Evolutionary conservation across 2,888 invertebrate genomes (phyloP).

Genomic region (Dyspetes luteomarginatus): DNA sequence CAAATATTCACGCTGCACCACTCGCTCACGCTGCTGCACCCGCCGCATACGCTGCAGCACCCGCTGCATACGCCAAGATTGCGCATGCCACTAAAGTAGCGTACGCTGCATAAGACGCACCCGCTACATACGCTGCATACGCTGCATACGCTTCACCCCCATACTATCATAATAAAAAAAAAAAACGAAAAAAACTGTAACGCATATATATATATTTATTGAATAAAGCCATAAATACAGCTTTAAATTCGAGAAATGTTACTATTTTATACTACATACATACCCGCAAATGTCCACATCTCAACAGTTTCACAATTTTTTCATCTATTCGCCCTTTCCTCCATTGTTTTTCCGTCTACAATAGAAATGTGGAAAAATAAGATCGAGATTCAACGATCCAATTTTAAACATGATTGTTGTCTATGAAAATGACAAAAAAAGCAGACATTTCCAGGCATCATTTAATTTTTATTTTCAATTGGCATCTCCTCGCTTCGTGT

Average conservation of each 20-base stretch:
- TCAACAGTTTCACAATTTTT: slow-evolving; percentile 48
- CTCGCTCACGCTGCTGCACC: slow-evolving; percentile 63
- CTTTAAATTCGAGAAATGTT: background rate
- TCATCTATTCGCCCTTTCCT: slow-evolving; percentile 90
- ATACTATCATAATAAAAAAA: slow-evolving; percentile 31
- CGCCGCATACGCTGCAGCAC: slow-evolving; percentile 64
- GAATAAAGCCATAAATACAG: slow-evolving; percentile 49
- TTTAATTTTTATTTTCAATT: too few species aligned
- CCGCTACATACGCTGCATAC: slow-evolving; percentile 56
- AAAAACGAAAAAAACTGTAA: too few species aligned
- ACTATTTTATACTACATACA: background rate
- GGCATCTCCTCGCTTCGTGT: too few species aligned
- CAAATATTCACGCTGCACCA: slow-evolving; percentile 67
- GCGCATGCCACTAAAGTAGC: slow-evolving; percentile 46
- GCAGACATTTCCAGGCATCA: too few species aligned
- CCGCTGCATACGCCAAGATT: slow-evolving; percentile 66
- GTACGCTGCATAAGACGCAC: slow-evolving; percentile 64
- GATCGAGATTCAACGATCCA: slow-evolving; percentile 3
- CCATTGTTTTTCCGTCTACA: slow-evolving; percentile 86
- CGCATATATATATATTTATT: slow-evolving; percentile 59
- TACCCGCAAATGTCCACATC: too few species aligned
- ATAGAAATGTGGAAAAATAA: slow-evolving; percentile 36
- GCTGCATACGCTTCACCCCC: slow-evolving; percentile 55
- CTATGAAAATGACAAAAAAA: background rate
- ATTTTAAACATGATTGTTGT: background rate